phyloP scores from a whole-genome alignment of 2,797 vertebrate species.

The Balearica regulorum region DNA sequence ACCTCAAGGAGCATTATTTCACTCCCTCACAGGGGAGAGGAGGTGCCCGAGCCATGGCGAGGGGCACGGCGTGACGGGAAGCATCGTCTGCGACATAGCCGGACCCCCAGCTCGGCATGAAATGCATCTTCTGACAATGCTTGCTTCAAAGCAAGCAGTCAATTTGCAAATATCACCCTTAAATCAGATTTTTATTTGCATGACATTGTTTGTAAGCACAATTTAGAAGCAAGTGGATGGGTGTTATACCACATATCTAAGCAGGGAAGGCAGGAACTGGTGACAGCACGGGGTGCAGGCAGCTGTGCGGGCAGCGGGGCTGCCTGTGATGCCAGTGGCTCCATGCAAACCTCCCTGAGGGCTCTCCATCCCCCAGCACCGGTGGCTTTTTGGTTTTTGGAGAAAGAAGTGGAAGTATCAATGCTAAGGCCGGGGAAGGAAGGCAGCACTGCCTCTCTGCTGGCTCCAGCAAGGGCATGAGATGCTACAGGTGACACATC shows the following conservation, averaged over 20 bases:
- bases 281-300: neutral
- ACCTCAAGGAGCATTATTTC: neutral
- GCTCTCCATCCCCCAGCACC: neutral
- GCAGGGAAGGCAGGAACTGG: neutral
- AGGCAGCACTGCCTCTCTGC: neutral
- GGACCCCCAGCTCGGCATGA: neutral
- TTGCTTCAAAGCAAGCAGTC: neutral
- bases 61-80: neutral
- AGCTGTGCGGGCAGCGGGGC: neutral
- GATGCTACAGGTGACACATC: neutral
- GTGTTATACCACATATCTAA: neutral
- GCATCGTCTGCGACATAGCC: neutral
- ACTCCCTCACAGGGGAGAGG: neutral
- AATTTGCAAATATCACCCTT: neutral
- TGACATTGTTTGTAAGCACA: neutral
- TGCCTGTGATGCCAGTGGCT: neutral
- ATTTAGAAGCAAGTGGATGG: neutral
- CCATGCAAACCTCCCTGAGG: neutral
- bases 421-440: neutral
- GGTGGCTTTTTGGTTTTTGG: no score
- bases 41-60: neutral
- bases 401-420: neutral
- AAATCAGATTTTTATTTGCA: neutral
- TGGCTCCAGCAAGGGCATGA: neutral
- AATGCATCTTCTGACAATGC: fast-evolving